These are phyloP conservation scores for Bubo scandiacus DNA, from an alignment of 2,113 vertebrate genomes.

Conservation along the genomic window DNA sequence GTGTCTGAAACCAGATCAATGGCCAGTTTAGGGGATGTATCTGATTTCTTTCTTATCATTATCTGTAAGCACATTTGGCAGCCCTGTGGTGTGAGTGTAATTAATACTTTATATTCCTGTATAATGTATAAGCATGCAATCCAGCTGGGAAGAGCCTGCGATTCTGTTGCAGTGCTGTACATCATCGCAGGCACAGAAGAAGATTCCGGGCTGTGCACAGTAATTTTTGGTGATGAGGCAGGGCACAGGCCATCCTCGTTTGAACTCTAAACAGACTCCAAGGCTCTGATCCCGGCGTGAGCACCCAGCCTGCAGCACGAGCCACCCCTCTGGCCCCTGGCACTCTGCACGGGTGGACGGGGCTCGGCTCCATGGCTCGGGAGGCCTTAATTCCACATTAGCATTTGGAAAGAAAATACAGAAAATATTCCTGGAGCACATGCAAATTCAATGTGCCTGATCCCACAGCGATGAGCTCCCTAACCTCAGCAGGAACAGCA, in stretches of 20 bases:
- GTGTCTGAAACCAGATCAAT: neutral
- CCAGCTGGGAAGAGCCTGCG: neutral
- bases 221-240: accelerated
- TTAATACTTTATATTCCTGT: neutral
- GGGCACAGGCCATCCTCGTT: neutral
- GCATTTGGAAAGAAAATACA: neutral
- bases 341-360: neutral
- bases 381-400: neutral
- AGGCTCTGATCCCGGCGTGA: neutral
- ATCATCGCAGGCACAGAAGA: neutral
- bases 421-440: neutral
- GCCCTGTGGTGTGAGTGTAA: neutral
- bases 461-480: accelerated
- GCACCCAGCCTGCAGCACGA: neutral
- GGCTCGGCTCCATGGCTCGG: too few relatives aligned
- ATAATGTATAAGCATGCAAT: accelerated
- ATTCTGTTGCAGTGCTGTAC: neutral
- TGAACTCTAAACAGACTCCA: too few relatives aligned
- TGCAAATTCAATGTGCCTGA: accelerated
- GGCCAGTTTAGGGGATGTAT: accelerated
- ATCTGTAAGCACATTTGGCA: neutral
- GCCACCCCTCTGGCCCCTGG: neutral
- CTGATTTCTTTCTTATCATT: accelerated
- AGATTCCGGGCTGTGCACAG: neutral
- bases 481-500: accelerated